These are phyloP conservation scores for Chaetura pelagica DNA, from an alignment of 2,113 vertebrate species.

Conservation along the genomic window DNA sequence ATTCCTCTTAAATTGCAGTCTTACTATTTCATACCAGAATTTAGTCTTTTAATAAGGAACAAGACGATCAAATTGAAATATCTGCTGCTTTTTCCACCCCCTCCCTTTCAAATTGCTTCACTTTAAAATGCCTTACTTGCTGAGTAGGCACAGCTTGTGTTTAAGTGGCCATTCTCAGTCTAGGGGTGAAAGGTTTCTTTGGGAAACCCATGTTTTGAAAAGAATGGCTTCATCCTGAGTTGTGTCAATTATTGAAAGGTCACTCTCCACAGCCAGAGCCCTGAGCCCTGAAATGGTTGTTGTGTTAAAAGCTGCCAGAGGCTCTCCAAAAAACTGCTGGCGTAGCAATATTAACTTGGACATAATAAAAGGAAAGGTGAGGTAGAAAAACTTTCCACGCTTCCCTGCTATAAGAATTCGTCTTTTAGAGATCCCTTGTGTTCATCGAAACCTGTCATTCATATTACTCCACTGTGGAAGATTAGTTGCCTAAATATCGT, in stretches of 20 bases:
- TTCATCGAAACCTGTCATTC: conserved; percentile 36
- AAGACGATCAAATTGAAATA: conserved; percentile 39
- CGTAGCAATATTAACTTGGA: conserved; percentile 54
- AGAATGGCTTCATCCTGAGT: conserved; percentile 67
- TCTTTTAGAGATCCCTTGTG: not conserved
- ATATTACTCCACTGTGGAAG: conserved; percentile 3
- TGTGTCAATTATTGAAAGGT: conserved; percentile 74
- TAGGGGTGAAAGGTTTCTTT: conserved; percentile 67
- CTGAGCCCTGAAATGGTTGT: conserved; percentile 56
- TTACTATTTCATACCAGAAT: conserved; percentile 24
- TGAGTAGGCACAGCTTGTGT: conserved; percentile 57
- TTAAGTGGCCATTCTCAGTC: conserved; percentile 55
- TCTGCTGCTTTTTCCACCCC: not conserved
- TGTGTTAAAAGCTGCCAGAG: conserved; percentile 71
- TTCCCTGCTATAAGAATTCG: not conserved
- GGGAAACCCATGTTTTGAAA: conserved; percentile 58
- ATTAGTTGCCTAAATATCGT: conserved; percentile 3
- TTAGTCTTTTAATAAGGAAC: conserved; percentile 31
- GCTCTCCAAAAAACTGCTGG: conserved; percentile 66
- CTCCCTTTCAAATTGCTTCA: not conserved
- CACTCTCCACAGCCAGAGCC: conserved; percentile 65
- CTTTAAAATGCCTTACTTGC: conserved; percentile 56
- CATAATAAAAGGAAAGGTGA: conserved; percentile 45
- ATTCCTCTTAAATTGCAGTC: conserved; percentile 24
- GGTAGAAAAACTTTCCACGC: conserved; percentile 21